These are phyloP conservation scores for Protomyctophum bolini DNA, from an alignment of 2,113 vertebrate species.

Conservation along the genomic window DNA sequence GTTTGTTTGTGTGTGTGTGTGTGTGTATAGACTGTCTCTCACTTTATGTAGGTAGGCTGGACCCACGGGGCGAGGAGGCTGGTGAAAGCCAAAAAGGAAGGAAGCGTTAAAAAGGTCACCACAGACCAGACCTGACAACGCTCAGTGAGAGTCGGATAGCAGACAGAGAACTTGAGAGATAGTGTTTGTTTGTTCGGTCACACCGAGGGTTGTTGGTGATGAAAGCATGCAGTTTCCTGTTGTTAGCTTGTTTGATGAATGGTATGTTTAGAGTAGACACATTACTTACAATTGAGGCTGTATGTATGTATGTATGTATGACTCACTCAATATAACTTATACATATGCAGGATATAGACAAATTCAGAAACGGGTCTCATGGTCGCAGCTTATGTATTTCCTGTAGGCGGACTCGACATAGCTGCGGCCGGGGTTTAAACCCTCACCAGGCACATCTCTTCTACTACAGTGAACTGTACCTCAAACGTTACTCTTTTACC, in stretches of 20 bases:
- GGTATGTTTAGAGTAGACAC: conserved; percentile 25
- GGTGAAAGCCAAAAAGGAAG: conserved; percentile 24
- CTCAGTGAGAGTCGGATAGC: conserved; percentile 11
- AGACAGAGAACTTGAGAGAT: conserved; percentile 7
- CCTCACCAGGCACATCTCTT: too few species aligned
- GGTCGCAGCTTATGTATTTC: too few species aligned
- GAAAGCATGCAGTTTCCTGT: too few species aligned
- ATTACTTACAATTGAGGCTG: not conserved
- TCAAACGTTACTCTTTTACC: too few species aligned
- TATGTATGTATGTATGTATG: not conserved
- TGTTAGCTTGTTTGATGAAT: conserved; percentile 20
- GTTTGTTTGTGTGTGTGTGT: conserved; percentile 7
- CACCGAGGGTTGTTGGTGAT: conserved; percentile 3
- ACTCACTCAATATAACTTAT: too few species aligned
- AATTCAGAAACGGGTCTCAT: too few species aligned
- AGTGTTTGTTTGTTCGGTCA: conserved; percentile 19
- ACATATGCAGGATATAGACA: too few species aligned
- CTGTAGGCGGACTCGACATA: too few species aligned
- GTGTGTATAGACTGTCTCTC: not conserved
- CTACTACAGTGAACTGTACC: too few species aligned
- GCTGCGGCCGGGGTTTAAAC: too few species aligned
- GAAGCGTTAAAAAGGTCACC: conserved; percentile 46
- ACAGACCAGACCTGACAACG: conserved; percentile 11
- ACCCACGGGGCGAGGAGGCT: conserved; percentile 7
- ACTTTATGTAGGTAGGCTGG: conserved; percentile 4